Evolutionary conservation across 2,113 vertebrate genomes (phyloP).

Genomic region (Pedionomus torquatus): DNA sequence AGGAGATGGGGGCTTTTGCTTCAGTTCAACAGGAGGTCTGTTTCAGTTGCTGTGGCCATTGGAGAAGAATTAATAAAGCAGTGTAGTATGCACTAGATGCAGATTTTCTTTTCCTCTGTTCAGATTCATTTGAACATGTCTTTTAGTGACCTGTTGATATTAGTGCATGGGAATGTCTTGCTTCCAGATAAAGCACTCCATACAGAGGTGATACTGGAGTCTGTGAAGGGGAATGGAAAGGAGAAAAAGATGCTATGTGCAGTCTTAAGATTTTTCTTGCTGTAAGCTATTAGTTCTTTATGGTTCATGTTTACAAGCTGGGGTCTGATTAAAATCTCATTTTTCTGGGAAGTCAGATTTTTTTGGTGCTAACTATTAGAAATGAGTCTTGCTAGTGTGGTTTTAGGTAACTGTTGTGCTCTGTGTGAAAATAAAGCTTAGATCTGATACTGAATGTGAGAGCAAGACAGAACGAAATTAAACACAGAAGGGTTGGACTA

Average conservation of each 20-base stretch:
- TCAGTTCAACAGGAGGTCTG: background rate
- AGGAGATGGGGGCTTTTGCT: background rate
- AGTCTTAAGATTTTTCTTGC: background rate
- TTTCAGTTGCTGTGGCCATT: background rate
- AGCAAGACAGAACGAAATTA: background rate
- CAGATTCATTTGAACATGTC: background rate
- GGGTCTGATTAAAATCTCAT: background rate
- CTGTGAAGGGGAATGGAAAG: background rate
- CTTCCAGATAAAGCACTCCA: background rate
- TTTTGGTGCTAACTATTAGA: background rate
- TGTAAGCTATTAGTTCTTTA: background rate
- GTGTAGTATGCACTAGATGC: fast-evolving
- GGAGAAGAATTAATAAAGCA: background rate
- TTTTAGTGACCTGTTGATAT: background rate
- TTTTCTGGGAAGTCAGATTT: fast-evolving
- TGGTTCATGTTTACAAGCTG: background rate
- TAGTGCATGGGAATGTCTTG: background rate
- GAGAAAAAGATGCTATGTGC: background rate
- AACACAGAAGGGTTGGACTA: background rate
- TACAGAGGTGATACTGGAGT: background rate
- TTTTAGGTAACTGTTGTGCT: background rate
- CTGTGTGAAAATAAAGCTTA: background rate
- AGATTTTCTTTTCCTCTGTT: background rate
- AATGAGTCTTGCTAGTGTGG: background rate
- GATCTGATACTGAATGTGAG: background rate